phyloP scores from a whole-genome alignment of 2,113 vertebrate genomes.

The Oncorhynchus mykiss region DNA sequence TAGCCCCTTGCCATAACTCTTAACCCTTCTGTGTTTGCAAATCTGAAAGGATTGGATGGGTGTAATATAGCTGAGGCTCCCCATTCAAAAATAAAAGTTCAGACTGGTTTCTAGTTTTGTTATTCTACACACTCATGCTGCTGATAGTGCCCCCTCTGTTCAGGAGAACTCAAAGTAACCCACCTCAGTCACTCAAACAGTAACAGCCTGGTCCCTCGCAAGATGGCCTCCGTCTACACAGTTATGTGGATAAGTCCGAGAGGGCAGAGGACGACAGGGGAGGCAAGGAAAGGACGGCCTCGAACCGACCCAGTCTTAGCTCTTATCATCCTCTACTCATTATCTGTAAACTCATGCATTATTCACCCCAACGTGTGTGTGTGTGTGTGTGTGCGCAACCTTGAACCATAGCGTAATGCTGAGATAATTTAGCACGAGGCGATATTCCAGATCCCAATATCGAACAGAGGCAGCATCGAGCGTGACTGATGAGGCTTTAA shows the following conservation, averaged over 20 bases:
- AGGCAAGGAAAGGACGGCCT: not conserved
- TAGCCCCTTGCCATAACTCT: not conserved
- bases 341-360: conserved; percentile 16
- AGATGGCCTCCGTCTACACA: not conserved
- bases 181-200: too few relatives aligned
- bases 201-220: too few relatives aligned
- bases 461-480: not conserved
- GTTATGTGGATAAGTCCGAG: conserved; percentile 13
- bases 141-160: too few relatives aligned
- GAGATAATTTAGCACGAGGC: not conserved
- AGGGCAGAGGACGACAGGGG: not conserved
- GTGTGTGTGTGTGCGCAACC: not conserved
- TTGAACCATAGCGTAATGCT: not conserved
- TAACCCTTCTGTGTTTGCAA: not conserved
- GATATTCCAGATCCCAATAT: not conserved
- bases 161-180: too few relatives aligned
- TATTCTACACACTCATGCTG: too few relatives aligned
- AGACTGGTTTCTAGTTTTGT: not conserved
- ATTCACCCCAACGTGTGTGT: conserved; percentile 7
- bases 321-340: not conserved
- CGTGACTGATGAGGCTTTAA: conserved; percentile 45
- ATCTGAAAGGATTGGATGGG: not conserved
- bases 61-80: not conserved
- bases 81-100: not conserved
- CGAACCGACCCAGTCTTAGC: conserved; percentile 1